These are phyloP conservation scores for Brachionichthys hirsutus DNA, from an alignment of 2,113 vertebrate species.

Conservation along the genomic window DNA sequence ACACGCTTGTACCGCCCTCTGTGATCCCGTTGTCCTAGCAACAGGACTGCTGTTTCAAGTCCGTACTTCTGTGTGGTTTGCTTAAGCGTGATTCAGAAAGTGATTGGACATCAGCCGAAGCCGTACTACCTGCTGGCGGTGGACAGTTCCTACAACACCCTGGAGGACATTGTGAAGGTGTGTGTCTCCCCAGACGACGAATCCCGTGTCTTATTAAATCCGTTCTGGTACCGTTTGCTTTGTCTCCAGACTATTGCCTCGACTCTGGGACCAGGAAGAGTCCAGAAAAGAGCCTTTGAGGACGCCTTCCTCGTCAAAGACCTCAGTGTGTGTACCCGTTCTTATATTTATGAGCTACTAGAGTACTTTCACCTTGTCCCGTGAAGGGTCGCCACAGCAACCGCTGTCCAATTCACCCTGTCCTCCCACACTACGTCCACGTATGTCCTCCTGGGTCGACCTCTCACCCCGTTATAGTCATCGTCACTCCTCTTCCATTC, in stretches of 20 bases:
- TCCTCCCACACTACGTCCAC: too few species aligned
- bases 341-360: too few species aligned
- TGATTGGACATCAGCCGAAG: constrained; percentile 81
- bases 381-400: too few species aligned
- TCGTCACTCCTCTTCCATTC: too few species aligned
- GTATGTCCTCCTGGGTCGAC: too few species aligned
- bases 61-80: neutral
- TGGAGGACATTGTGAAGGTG: constrained; percentile 87
- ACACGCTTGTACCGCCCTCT: neutral
- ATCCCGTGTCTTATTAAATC: too few species aligned
- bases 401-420: too few species aligned
- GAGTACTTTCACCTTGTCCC: too few species aligned
- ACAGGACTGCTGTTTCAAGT: too few species aligned
- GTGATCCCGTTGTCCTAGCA: too few species aligned
- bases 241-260: constrained; percentile 79
- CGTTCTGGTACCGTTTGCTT: too few species aligned
- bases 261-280: constrained; percentile 82
- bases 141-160: constrained; percentile 80
- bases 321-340: constrained; percentile 77
- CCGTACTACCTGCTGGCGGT: constrained; percentile 85
- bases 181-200: neutral
- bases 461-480: too few species aligned
- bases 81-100: constrained; percentile 84
- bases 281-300: constrained; percentile 77
- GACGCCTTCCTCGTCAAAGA: constrained; percentile 81